Evolutionary conservation across 1,140 invertebrate species (phyloP).

Genomic region (Alviniconcha marisindica): DNA sequence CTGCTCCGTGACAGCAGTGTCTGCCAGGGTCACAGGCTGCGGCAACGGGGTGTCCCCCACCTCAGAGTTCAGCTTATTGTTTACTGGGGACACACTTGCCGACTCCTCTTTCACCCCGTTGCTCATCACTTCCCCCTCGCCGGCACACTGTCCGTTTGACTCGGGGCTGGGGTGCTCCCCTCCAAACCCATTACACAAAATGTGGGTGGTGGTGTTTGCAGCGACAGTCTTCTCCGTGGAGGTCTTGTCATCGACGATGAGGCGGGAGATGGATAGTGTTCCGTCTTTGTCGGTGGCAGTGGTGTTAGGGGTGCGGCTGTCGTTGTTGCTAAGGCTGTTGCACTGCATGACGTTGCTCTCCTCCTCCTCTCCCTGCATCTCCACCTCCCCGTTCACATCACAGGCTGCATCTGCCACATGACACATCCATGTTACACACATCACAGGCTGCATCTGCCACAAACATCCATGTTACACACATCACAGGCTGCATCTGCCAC

Average conservation of each 20-base stretch:
- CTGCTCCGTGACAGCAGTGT: constrained; percentile 34
- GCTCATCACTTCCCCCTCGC: background rate
- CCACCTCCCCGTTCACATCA: constrained; percentile 33
- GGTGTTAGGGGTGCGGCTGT: constrained; percentile 36
- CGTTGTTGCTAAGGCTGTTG: constrained; percentile 47
- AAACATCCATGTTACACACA: no score
- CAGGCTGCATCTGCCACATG: constrained; percentile 20
- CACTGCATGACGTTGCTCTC: constrained; percentile 32
- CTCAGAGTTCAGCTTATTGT: background rate
- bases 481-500: no score
- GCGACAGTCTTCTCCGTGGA: background rate
- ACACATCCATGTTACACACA: no score
- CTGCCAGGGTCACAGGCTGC: constrained; percentile 20
- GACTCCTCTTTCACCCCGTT: background rate
- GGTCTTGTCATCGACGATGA: constrained; percentile 48
- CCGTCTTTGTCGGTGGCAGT: constrained; percentile 38
- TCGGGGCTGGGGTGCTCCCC: background rate
- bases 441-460: no score
- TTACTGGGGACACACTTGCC: background rate
- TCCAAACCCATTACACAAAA: constrained; percentile 35
- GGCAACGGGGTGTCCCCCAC: constrained; percentile 14
- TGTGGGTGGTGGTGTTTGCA: background rate
- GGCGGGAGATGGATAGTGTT: constrained; percentile 38
- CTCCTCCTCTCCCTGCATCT: constrained; percentile 23
- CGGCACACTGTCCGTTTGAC: background rate